A percentile compares a stretch with the other conserved stretches of the same genome.
These are phyloP conservation scores for Spea bombifrons DNA, from an alignment of 2,113 vertebrate species.

Conservation along the genomic window DNA sequence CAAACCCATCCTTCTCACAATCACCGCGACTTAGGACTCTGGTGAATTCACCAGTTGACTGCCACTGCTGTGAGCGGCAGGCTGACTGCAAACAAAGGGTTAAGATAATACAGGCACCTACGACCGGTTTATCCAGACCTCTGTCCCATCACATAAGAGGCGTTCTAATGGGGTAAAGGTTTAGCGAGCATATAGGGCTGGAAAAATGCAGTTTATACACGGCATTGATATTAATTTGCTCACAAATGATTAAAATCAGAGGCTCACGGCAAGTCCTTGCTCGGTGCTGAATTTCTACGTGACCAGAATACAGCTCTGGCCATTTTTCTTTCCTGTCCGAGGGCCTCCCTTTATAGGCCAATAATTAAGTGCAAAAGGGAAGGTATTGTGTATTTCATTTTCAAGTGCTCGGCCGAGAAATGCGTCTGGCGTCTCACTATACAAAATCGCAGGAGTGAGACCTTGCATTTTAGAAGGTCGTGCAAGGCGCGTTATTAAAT, in stretches of 20 bases:
- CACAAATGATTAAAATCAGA: slow-evolving; percentile 15
- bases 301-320: slow-evolving; percentile 16
- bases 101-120: not conserved
- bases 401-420: slow-evolving; percentile 11
- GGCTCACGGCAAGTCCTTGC: slow-evolving; percentile 12
- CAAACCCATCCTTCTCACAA: not conserved
- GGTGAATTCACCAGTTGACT: not conserved
- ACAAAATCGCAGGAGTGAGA: not conserved
- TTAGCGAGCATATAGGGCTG: not conserved
- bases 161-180: not conserved
- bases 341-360: slow-evolving; percentile 8
- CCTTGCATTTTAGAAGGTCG: not conserved
- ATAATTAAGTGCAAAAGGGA: slow-evolving; percentile 21
- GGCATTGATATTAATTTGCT: slow-evolving; percentile 12
- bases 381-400: slow-evolving; percentile 11
- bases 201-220: slow-evolving; percentile 14
- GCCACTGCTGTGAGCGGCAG: too few species aligned
- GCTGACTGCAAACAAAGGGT: not conserved
- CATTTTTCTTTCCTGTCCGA: not conserved
- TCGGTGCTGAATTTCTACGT: slow-evolving; percentile 18
- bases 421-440: not conserved
- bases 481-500: slow-evolving; percentile 3
- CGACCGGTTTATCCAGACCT: too few species aligned
- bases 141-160: not conserved
- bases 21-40: too few species aligned